phyloP scores from a whole-genome alignment of 2,888 invertebrate species.

The Hydropsyche betteni region DNA sequence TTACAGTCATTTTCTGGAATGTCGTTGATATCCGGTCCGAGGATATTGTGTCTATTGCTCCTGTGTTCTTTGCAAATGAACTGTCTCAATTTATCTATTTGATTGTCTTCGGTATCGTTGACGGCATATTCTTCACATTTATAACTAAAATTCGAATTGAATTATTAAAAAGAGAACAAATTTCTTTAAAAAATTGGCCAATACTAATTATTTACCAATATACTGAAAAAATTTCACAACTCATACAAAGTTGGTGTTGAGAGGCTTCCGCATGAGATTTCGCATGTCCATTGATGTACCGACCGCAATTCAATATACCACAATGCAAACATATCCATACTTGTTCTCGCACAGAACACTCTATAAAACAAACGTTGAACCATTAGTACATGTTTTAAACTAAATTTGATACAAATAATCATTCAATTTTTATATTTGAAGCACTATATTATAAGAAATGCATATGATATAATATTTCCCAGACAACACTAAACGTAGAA shows the following conservation, averaged over 20 bases:
- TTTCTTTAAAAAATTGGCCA: not conserved
- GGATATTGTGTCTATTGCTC: constrained; percentile 52
- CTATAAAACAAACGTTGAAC: constrained; percentile 57
- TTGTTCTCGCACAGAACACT: constrained; percentile 71
- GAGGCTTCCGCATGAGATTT: constrained; percentile 72
- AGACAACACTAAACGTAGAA: too few species aligned
- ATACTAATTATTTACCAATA: constrained; percentile 70
- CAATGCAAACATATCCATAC: constrained; percentile 83
- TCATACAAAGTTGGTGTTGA: constrained; percentile 79
- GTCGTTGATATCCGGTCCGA: constrained; percentile 56
- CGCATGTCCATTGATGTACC: constrained; percentile 81
- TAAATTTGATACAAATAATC: too few species aligned
- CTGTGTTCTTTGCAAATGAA: constrained; percentile 54
- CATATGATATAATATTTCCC: too few species aligned
- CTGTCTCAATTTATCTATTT: constrained; percentile 68
- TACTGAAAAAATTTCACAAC: constrained; percentile 77
- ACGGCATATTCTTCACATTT: constrained; percentile 82
- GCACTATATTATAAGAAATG: too few species aligned
- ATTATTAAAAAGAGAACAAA: constrained; percentile 12
- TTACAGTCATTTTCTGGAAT: constrained; percentile 51
- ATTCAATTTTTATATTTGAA: too few species aligned
- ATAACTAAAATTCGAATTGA: constrained; percentile 65
- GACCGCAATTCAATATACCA: constrained; percentile 78
- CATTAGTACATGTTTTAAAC: constrained; percentile 13
- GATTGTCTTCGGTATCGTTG: constrained; percentile 71